Base-by-base conservation (phyloP, 2,888 invertebrate genomes). In the Dinocampus coccinellae region DNA sequence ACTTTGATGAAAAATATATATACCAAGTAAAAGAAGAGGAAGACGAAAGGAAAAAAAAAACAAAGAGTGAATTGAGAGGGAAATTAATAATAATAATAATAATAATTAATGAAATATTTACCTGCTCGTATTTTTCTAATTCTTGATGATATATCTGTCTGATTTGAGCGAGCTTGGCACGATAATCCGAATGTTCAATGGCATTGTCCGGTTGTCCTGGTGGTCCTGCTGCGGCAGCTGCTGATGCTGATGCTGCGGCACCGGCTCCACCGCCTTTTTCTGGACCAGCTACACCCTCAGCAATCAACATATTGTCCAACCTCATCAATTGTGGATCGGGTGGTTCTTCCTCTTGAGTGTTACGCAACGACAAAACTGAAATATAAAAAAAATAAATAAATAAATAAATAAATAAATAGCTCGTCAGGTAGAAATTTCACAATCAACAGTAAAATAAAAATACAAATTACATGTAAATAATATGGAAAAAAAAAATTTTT, bases 141-240 rank as follows among this genome's bases (percentile, higher is more conserved):
- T 99, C 99, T 89, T 98, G 97, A 89, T 99, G 98, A 90, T 99
- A 99, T 83, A 99, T 99, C 89, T 97, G 97, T 75, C 99, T 92
- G 88, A 99, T 99, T 90, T 99, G 99, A 13, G 97, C 96, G 83
- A 99, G 91, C 89, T 99, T 99, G 82, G 98, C 98, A 83, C 99
- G 93, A 90, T 99, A 99, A 89, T 99, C 99, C 74, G 99, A 98
- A 89, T 99, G 99, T 90, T 99, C 99, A 87, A 98, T 98, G 81
- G 97, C 97, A 89, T 97, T 97, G 89, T 97, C 97, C 78, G 95
- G 93, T 88, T 93, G 92, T 76, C 93, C 93, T 74, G 93, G 92
- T 84, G 93, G 93, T 83, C 92, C 88, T 16, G 88, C 88, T 75
- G 95, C 95, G 11, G 91, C 90, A 33, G 96, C 96, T 10, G 96